Evolutionary conservation across 2,113 vertebrate species (phyloP), one percentile per base, ranked within the genome.

Genomic region (Penelope pileata): DNA sequence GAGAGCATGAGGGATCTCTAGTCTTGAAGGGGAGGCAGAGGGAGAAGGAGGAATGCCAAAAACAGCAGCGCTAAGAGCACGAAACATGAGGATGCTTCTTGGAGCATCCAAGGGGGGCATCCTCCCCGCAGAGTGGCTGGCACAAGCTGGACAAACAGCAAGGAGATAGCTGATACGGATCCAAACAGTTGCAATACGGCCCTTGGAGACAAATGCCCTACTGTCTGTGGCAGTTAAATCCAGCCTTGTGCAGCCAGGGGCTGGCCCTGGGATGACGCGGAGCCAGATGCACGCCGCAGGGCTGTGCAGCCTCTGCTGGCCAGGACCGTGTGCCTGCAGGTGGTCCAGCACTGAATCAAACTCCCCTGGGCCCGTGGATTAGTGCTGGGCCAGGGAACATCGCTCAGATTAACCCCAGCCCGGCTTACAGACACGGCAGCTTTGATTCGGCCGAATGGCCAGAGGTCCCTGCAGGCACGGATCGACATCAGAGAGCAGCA

Each of bases 171-270:
- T 5, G 75, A 9, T 5, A 14, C 2, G 27, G 74, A 67, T 18
- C 19, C 24, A 36, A 66, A 27, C 0, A 9, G 73, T 51, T 62
- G 40, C 26, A 53, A 4, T 73, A 62, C 26, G 74, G 59, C 27
- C n/a, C 64, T 16, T 3, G 29, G 40, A 38, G 32, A 53, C 7
- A 12, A 34, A n/a, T 0, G 0, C 16, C 42, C 70, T 1, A 0
- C 53, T 76, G 86, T 22, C 54, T 18, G 15, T 3, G 58, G n/a
- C 8, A 26, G n/a, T 7, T 5, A 14, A 56, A 77, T 19, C 67
- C 64, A 70, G 76, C 40, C 67, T 8, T 5, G 77, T 8, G 4
- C 1, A 6, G 42, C 42, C 4, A 6, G 0, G 0, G 17, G 30
- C 21, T 5, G 36, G 45, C 17, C 12, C 2, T 3, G 58, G 73